A percentile compares a stretch with the other conserved stretches of the same genome.
These are phyloP conservation scores for Saxidomus purpurata DNA, from an alignment of 1,140 invertebrate species.

Conservation along the genomic window DNA sequence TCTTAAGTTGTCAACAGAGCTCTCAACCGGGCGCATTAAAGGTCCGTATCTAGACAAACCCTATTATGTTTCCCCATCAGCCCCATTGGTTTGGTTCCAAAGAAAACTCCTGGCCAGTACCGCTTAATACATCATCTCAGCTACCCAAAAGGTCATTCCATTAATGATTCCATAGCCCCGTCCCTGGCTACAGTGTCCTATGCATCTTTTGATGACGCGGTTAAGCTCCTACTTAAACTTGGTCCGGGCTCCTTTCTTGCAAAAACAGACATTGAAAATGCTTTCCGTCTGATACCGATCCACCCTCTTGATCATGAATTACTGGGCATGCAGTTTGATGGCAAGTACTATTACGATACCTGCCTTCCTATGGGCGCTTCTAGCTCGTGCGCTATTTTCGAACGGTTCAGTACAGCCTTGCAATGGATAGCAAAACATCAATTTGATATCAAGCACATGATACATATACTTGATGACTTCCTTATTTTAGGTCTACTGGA, in stretches of 20 bases:
- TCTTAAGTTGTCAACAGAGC: too few relatives aligned
- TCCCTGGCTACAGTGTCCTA: not conserved
- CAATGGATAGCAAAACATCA: not conserved
- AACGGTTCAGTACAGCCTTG: constrained; percentile 41
- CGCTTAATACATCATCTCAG: constrained; percentile 51
- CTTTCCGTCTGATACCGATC: constrained; percentile 8
- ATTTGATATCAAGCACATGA: constrained; percentile 19
- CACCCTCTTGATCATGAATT: not conserved
- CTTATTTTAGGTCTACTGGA: not conserved
- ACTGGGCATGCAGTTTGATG: not conserved
- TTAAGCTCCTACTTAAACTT: constrained; percentile 1
- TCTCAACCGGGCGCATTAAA: not conserved
- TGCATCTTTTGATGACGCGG: too few relatives aligned
- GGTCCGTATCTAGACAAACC: not conserved
- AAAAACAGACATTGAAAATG: too few relatives aligned
- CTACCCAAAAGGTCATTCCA: constrained; percentile 34
- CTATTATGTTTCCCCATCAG: not conserved
- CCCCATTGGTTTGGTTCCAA: constrained; percentile 44
- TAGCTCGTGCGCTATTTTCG: constrained; percentile 39
- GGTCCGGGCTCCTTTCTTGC: not conserved
- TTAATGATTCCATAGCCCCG: constrained; percentile 42
- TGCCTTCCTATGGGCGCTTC: constrained; percentile 44
- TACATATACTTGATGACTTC: constrained; percentile 44
- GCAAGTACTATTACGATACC: constrained; percentile 33
- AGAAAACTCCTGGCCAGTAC: constrained; percentile 29